Conservation (phyloP, 2,113 vertebrate species). For the Buteo buteo region DNA sequence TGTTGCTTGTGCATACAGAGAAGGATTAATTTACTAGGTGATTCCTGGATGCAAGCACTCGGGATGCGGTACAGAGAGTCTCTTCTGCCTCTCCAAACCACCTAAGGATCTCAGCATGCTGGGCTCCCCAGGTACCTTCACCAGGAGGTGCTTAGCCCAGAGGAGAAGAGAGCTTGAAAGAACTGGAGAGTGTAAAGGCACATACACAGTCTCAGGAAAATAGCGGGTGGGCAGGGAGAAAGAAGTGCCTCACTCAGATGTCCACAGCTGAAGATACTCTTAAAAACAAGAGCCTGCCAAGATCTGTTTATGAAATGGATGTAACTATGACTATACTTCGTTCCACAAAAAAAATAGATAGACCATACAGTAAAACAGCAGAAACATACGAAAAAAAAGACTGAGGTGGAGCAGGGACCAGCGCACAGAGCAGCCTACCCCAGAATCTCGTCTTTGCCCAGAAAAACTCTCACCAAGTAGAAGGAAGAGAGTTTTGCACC, state of each 20-base stretch:
- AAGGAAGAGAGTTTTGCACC: background rate
- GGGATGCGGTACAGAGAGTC: background rate
- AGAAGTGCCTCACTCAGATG: background rate
- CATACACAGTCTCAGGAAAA: background rate
- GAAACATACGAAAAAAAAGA: background rate
- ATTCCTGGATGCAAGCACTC: background rate
- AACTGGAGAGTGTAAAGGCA: background rate
- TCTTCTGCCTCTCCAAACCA: background rate
- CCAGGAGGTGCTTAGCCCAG: background rate
- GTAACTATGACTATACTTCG: background rate
- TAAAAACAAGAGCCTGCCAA: background rate
- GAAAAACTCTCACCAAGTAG: background rate
- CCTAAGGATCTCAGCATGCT: background rate
- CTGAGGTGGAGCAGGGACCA: fast-evolving
- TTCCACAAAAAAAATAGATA: background rate
- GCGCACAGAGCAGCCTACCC: fast-evolving
- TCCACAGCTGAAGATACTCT: background rate
- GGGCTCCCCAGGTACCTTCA: fast-evolving
- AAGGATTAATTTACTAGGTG: background rate
- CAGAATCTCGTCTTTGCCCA: background rate
- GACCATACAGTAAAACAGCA: background rate
- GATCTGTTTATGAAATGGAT: background rate
- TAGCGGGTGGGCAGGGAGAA: background rate
- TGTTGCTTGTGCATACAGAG: background rate
- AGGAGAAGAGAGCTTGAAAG: background rate